Evolutionary conservation across 2,113 vertebrate species (phyloP).

Genomic region (Megaceryle torquata): DNA sequence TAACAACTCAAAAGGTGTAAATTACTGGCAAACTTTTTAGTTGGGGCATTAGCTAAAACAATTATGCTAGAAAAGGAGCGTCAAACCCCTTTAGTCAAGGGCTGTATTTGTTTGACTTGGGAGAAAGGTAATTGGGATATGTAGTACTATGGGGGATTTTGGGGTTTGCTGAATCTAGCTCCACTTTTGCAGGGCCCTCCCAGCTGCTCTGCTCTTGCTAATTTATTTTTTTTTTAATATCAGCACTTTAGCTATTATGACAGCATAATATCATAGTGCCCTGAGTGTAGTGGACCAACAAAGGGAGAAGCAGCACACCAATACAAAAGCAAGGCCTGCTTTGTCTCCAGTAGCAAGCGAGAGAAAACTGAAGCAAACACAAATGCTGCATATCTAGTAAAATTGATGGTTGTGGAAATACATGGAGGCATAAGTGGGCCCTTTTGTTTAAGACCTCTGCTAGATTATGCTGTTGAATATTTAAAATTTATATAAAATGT

Average conservation of each 20-base stretch:
- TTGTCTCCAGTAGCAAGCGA: neutral
- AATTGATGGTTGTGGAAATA: neutral
- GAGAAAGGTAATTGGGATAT: neutral
- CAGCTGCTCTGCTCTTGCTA: slow-evolving; percentile 31
- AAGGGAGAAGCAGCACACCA: neutral
- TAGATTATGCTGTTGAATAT: neutral
- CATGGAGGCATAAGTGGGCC: neutral
- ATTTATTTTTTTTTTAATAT: neutral
- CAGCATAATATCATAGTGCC: slow-evolving; percentile 21
- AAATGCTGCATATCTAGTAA: slow-evolving; percentile 12
- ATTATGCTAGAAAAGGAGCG: neutral
- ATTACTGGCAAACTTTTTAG: slow-evolving; percentile 63
- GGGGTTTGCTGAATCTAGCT: neutral
- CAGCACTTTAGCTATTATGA: slow-evolving; percentile 28
- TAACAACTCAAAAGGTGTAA: slow-evolving; percentile 82
- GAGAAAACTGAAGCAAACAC: slow-evolving; percentile 23
- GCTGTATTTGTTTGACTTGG: neutral
- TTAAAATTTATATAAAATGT: slow-evolving; percentile 22
- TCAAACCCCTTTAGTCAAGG: slow-evolving; percentile 24
- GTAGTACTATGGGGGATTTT: neutral
- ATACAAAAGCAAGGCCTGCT: neutral
- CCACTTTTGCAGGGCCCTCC: slow-evolving; percentile 5
- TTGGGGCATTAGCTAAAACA: slow-evolving; percentile 69
- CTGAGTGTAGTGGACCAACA: slow-evolving; percentile 30
- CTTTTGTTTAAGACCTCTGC: slow-evolving; percentile 1